Conservation (phyloP, 2,797 vertebrate species). For the Antrozous pallidus region DNA sequence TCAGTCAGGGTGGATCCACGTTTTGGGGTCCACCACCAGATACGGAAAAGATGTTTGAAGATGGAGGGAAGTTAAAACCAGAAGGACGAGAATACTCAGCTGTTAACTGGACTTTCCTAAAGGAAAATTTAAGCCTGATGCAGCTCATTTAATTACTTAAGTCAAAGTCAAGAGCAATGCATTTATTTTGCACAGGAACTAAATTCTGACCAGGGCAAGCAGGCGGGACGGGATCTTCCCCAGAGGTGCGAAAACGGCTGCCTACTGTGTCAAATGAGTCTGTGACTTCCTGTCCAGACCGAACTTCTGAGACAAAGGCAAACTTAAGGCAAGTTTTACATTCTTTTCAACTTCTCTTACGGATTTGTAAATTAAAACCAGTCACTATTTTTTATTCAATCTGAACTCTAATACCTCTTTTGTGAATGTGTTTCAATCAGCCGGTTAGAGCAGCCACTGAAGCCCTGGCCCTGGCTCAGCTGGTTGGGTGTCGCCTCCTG, state of each 20-base stretch:
- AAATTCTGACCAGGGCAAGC: background rate
- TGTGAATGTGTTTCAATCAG: background rate
- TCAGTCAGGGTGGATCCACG: background rate
- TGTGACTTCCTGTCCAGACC: background rate
- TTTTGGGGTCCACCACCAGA: background rate
- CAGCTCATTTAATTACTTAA: background rate
- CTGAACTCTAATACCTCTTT: background rate
- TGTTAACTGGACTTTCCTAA: background rate
- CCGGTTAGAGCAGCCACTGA: background rate
- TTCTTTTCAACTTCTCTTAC: background rate
- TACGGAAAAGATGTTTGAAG: background rate
- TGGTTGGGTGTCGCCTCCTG: background rate
- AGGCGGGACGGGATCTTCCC: background rate
- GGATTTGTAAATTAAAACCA: background rate
- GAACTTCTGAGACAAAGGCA: background rate
- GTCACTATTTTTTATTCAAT: background rate
- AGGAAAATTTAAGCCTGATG: background rate
- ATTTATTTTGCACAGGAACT: background rate
- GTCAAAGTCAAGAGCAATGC: background rate
- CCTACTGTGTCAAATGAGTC: background rate
- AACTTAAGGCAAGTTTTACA: background rate
- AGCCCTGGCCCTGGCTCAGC: background rate
- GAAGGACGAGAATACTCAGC: background rate
- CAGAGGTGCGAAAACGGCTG: fast-evolving
- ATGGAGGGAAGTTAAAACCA: background rate